phyloP scores from a whole-genome alignment of 1,140 invertebrate species.

The Chrysomallon squamiferum region DNA sequence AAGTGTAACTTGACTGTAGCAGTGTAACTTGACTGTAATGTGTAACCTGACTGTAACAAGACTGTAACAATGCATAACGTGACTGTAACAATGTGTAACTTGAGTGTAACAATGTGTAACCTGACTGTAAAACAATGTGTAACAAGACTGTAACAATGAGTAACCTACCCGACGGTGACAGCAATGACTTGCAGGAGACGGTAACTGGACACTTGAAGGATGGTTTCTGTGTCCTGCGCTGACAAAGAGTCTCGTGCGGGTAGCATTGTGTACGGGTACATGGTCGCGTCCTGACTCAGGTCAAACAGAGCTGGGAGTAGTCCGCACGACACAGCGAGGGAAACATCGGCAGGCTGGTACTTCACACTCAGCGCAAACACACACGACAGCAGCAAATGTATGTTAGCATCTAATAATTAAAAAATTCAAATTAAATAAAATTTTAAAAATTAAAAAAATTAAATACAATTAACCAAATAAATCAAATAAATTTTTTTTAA shows the following conservation, averaged over 20 bases:
- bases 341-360: slow-evolving; percentile 69
- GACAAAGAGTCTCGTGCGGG: slow-evolving; percentile 38
- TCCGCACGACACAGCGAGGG: slow-evolving; percentile 68
- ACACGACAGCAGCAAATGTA: slow-evolving; percentile 65
- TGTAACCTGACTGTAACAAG: too few species aligned
- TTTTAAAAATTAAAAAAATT: too few species aligned
- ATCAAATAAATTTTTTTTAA: too few species aligned
- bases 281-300: slow-evolving; percentile 50
- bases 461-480: too few species aligned
- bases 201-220: slow-evolving; percentile 60
- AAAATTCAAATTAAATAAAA: too few species aligned
- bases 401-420: slow-evolving; percentile 50
- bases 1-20: too few species aligned
- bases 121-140: too few species aligned
- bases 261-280: slow-evolving; percentile 41
- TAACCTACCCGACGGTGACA: slow-evolving; percentile 64
- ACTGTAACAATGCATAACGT: too few species aligned
- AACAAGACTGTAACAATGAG: too few species aligned
- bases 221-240: slow-evolving; percentile 42
- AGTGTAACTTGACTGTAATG: too few species aligned
- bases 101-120: too few species aligned
- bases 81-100: too few species aligned
- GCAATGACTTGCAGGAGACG: slow-evolving; percentile 69
- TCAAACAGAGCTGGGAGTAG: slow-evolving; percentile 66
- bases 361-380: slow-evolving; percentile 70